A percentile compares a stretch with the other conserved stretches of the same genome.
These are phyloP conservation scores for Electrophaes corylata DNA, from an alignment of 2,888 invertebrate genomes.

Conservation along the genomic window DNA sequence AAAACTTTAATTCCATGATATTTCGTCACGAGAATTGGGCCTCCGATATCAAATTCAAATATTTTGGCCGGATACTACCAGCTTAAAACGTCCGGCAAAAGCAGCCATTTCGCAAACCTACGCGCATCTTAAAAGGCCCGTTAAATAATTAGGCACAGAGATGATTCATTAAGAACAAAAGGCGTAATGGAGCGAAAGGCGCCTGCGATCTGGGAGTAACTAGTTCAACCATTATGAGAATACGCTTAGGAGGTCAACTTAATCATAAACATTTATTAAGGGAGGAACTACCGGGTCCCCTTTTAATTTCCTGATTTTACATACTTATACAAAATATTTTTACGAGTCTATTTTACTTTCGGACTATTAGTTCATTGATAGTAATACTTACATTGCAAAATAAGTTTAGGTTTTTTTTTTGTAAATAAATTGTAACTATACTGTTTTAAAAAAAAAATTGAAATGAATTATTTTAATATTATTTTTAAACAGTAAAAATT, in stretches of 20 bases:
- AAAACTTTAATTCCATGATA: no score
- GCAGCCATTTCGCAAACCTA: slow-evolving; percentile 8
- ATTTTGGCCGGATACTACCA: slow-evolving; percentile 2
- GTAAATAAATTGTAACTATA: no score
- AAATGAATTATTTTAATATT: no score
- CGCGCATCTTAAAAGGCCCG: slow-evolving; percentile 56
- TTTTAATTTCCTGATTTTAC: slow-evolving; percentile 15
- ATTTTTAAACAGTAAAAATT: no score
- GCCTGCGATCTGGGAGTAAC: slow-evolving; percentile 52
- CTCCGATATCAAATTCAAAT: no score
- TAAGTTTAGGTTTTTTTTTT: no score
- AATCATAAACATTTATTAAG: slow-evolving; percentile 30
- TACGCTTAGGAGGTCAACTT: slow-evolving; percentile 9
- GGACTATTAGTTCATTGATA: no score
- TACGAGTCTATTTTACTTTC: no score
- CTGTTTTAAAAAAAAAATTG: no score
- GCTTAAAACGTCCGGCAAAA: slow-evolving; percentile 5
- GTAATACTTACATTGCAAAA: no score
- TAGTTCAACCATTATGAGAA: slow-evolving; percentile 30
- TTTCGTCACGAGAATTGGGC: no score
- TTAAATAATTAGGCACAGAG: slow-evolving; percentile 73
- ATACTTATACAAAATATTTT: no score
- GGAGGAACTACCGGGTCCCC: slow-evolving; percentile 2
- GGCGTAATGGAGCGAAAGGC: slow-evolving; percentile 75
- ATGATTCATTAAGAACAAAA: slow-evolving; percentile 72